These are phyloP conservation scores for Nemopilema nomurai DNA, from an alignment of 30 jellyfish, hydroid and myxozoan genomes.

Conservation along the genomic window DNA sequence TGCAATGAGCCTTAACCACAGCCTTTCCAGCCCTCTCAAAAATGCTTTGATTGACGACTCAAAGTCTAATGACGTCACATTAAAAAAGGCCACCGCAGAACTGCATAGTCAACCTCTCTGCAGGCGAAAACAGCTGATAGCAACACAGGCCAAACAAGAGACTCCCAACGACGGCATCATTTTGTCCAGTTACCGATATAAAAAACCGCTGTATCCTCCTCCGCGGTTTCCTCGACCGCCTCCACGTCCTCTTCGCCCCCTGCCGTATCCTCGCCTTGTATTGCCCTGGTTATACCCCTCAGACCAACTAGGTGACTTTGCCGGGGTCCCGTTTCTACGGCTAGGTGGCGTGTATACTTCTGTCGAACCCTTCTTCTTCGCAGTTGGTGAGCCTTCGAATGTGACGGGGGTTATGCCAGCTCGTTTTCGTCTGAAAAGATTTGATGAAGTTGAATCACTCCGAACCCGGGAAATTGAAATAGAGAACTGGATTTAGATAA, in stretches of 20 bases:
- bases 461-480: too few relatives aligned
- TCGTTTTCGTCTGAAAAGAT: conserved; percentile 80
- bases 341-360: conserved; percentile 82
- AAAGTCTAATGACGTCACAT: neutral
- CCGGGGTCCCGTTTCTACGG: conserved; percentile 67
- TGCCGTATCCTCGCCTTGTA: conserved; percentile 62
- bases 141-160: neutral
- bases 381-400: conserved; percentile 78
- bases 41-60: too few relatives aligned
- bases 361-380: conserved; percentile 50
- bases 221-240: conserved; percentile 72
- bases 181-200: conserved; percentile 49
- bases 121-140: neutral
- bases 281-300: conserved; percentile 36
- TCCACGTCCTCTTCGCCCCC: conserved; percentile 72
- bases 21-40: neutral
- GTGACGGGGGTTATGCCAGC: conserved; percentile 98
- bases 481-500: too few relatives aligned
- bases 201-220: conserved; percentile 69
- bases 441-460: neutral
- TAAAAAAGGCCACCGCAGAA: neutral
- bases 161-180: neutral
- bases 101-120: neutral
- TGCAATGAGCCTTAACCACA: too few relatives aligned
- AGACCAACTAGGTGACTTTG: neutral